Base-by-base conservation (phyloP, 2,888 invertebrate species). In the Pomacea canaliculata region DNA sequence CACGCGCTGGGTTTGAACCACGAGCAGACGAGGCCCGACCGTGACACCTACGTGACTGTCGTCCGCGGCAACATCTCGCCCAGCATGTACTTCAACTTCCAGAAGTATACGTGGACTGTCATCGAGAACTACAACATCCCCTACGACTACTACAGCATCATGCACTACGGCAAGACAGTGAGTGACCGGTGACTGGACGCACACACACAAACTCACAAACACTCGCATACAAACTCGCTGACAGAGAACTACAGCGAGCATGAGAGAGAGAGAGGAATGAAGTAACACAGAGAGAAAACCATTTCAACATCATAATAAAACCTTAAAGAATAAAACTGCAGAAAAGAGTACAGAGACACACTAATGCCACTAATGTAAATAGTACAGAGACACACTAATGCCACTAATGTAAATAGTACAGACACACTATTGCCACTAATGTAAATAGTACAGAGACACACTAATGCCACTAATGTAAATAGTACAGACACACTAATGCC, bases 141-240 rank as follows among this genome's bases (percentile, higher is more conserved):
- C 0, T 86, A 87, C 66, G 87, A 87, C 76, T 87, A 86, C 74
- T 71, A 67, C 63, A 86, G 86, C 71, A 84, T 87, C 69, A 87
- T 87, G 87, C 87, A 87, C 70, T 87, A 87, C 70, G 80, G 82
- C 13, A 78, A 71, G n/a, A 79, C 66, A 65, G 85, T 85, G 71
- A 78, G 81, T 78, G 7, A 10, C 37, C n/a, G 13, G 49, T n/a
- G 37, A 2, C 46, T 46, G 10, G 37, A 27, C 10, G 0, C 37
- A 19, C 37, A 27, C 37, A 60, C n/a, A 60, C 60, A 37, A 3
- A 37, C 37, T 5, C 37, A 37, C 37, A 37, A 3, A 37, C 37
- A 37, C 37, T 5, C 37, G 5, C 37, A 37, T 5, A n/a, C 60
- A 60, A 3, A n/a, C 60, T 5, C 60, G n/a, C 18, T n/a, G 18